Evolutionary conservation across 2,888 invertebrate genomes (phyloP), one percentile per base, ranked within the genome.

Genomic region (Loripinus fragilis): DNA sequence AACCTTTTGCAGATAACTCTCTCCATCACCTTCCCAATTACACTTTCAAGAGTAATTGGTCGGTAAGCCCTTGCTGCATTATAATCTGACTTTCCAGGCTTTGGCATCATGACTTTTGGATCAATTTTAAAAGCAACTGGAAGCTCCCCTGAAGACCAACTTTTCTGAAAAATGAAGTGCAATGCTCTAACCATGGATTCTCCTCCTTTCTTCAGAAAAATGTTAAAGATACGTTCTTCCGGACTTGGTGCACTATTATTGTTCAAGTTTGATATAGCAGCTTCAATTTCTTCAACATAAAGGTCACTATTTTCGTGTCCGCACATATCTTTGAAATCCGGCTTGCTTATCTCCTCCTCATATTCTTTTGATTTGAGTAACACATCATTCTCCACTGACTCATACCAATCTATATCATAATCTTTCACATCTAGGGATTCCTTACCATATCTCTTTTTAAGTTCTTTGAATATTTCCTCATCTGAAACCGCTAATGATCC

Each of bases 161-260:
- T 23, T 41, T 52, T 71, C 23, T 71, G 71, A 17, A 71, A 55
- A 38, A 71, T 30, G 28, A n/a, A 71, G n/a, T 55, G 71, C 12
- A 71, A 23, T 23, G 48, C 55, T 23, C 12, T 38, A 10, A 3
- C 25, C n/a, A 71, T 17, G 0, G 30, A 3, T n/a, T 60, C 35
- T 35, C 71, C 71, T 23, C 55, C 71, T 52, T 71, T 71, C 23
- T 30, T 71, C 20, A 71, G 23, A 33, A 71, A 33, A 17, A 35
- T 55, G 15, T 38, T 52, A 20, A 71, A 52, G 41, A 71, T 41
- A 42, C 48, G 23, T 41, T 71, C 71, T 23, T 60, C 71, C 41
- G 71, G 71, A 42, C 42, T 60, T 2, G 55, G 71, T 15, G 71
- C 60, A 60, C 60, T 42, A 33, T n/a, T 50, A 10, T 15, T 41